These are phyloP conservation scores for Micromussa lordhowensis DNA, from an alignment of 92 coral and sea anemone genomes.

Conservation along the genomic window DNA sequence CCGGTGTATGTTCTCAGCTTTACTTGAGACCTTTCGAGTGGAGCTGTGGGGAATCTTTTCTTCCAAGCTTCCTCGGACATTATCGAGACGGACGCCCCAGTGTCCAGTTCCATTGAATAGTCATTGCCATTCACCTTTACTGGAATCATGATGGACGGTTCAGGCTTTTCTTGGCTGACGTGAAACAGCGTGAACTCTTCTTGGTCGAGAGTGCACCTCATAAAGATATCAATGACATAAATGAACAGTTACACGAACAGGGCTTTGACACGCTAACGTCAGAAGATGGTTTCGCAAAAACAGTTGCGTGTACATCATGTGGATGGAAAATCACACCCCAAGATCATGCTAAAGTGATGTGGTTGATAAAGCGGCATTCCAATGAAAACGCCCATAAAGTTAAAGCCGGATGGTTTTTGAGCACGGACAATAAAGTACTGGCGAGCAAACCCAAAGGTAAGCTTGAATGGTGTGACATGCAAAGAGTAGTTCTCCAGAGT, in stretches of 20 bases:
- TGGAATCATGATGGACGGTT: constrained; percentile 41
- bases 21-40: background rate
- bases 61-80: constrained; percentile 38
- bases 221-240: too few relatives aligned
- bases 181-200: constrained; percentile 18
- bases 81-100: constrained; percentile 32
- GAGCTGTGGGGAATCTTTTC: background rate
- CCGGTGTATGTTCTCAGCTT: constrained; percentile 25
- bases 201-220: too few relatives aligned
- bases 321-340: background rate
- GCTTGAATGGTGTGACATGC: background rate
- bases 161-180: constrained; percentile 28
- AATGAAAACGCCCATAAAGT: constrained; percentile 14
- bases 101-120: constrained; percentile 20
- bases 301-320: constrained; percentile 5
- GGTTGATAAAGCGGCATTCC: constrained; percentile 11
- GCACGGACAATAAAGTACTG: constrained; percentile 11
- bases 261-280: too few relatives aligned
- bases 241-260: too few relatives aligned
- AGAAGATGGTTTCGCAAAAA: background rate
- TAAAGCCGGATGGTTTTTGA: constrained; percentile 22
- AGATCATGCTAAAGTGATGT: constrained; percentile 17
- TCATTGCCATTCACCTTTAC: constrained; percentile 29
- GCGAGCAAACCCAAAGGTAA: constrained; percentile 19
- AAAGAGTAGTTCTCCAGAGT: too few relatives aligned